Base-by-base conservation (phyloP, 1,140 invertebrate species). In the Temnothorax nylanderi region DNA sequence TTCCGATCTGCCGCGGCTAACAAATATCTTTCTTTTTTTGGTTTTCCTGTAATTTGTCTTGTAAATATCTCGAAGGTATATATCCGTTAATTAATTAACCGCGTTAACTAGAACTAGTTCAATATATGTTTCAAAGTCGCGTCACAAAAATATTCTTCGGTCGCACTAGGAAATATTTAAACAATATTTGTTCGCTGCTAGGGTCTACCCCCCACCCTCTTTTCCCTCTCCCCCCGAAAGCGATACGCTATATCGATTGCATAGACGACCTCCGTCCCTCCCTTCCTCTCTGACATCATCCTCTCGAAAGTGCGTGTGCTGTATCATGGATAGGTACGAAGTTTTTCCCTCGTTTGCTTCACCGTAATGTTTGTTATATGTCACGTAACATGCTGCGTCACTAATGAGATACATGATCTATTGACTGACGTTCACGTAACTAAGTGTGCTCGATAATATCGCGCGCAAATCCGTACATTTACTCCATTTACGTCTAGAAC, bases 161-260 rank as follows among this genome's bases (percentile, higher is more conserved):
- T 84, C 80, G 80, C 74, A 84, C 80, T 84, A 84, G 56, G 67
- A 74, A 84, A 84, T 84, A 84, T 74, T 74, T 84, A 84, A 84
- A 84, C 80, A 84, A 84, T 84, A 84, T 74, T 84, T 74, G 69
- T 74, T 84, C 54, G 51, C 80, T 72, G 65, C 80, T 84, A 84
- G 18, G 67, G 56, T 76, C 16, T 21, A n/a, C 13, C 18, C 44
- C 16, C 65, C 16, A 7, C 1, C 26, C 51, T 41, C 18, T 26
- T 16, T 6, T n/a, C 37, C 7, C 6, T 6, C 47, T 18, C 4
- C 1, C 44, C 21, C 41, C 47, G n/a, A 41, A 54, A 80, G 44
- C 51, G 51, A 56, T 47, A 44, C 78, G 78, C 41, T 47, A 74
- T 60, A 84, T 74, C 54, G 80, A 84, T 72, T 74, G 16, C 51